These are phyloP conservation scores for Loripinus fragilis DNA, from an alignment of 2,888 invertebrate species.

Conservation along the genomic window DNA sequence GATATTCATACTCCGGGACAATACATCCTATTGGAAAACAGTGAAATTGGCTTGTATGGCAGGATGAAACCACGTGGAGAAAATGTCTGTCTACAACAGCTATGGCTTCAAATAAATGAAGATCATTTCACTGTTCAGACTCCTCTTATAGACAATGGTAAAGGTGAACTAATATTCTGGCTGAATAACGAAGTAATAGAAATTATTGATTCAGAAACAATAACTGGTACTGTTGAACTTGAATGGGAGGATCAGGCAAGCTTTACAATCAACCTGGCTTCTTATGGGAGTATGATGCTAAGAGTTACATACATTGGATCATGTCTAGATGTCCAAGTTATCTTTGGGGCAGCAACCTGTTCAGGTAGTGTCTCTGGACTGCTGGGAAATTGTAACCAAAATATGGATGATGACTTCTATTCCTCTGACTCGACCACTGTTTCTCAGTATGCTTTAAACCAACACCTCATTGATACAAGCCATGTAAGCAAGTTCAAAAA, in stretches of 20 bases:
- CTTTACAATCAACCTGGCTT: neutral
- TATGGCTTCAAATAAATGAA: slow-evolving; percentile 53
- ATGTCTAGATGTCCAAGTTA: neutral
- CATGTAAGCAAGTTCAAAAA: slow-evolving; percentile 32
- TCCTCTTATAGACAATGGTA: slow-evolving; percentile 38
- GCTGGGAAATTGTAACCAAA: slow-evolving; percentile 70
- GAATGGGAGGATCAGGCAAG: slow-evolving; percentile 2
- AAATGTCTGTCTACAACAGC: slow-evolving; percentile 55
- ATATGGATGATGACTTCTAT: slow-evolving; percentile 68
- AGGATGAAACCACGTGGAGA: slow-evolving; percentile 63
- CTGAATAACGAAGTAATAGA: slow-evolving; percentile 41
- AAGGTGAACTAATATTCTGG: slow-evolving; percentile 39
- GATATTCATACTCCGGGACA: slow-evolving; percentile 57
- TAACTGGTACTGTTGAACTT: neutral
- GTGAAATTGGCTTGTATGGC: slow-evolving; percentile 43
- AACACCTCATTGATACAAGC: slow-evolving; percentile 34
- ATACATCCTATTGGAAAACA: slow-evolving; percentile 53
- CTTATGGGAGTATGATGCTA: neutral
- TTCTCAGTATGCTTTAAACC: slow-evolving; percentile 34
- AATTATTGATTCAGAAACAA: slow-evolving; percentile 5
- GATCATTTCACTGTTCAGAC: slow-evolving; percentile 60
- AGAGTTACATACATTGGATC: slow-evolving; percentile 1
- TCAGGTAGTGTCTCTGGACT: slow-evolving; percentile 47
- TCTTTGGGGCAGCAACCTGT: neutral
- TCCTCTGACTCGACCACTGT: slow-evolving; percentile 23